Conservation (phyloP, 1,140 invertebrate genomes). For the Triops cancriformis region DNA sequence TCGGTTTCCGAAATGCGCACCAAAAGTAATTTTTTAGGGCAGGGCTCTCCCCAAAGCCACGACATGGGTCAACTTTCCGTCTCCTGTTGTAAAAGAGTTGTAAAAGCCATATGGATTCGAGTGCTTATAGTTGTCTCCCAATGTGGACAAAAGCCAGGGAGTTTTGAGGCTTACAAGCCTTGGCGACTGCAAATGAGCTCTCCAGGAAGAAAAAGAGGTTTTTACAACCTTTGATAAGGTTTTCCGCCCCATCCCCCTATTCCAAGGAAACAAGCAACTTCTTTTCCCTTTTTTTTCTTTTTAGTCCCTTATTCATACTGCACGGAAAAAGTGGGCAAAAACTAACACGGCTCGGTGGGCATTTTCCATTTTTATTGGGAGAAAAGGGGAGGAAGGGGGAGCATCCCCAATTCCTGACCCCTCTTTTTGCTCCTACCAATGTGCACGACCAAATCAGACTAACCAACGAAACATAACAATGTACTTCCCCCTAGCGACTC, state of each 20-base stretch:
- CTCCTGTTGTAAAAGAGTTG: slow-evolving; percentile 5
- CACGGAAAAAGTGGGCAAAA: neutral
- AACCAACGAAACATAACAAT: slow-evolving; percentile 2
- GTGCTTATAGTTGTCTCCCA: neutral
- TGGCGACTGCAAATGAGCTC: neutral
- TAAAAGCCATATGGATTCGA: neutral
- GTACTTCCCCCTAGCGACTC: neutral
- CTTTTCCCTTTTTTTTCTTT: neutral
- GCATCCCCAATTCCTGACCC: neutral
- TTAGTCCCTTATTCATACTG: neutral
- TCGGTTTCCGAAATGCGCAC: too few species aligned
- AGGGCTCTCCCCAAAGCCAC: too few species aligned
- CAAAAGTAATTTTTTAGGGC: too few species aligned
- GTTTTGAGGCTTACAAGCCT: neutral
- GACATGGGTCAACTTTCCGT: too few species aligned
- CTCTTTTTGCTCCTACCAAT: neutral
- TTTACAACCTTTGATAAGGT: slow-evolving; percentile 7
- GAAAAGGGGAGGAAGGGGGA: neutral
- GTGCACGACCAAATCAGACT: neutral
- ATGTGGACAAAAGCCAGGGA: neutral
- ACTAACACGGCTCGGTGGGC: neutral
- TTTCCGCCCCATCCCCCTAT: neutral
- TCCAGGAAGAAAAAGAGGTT: neutral
- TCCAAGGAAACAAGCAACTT: neutral
- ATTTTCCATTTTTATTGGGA: neutral